A percentile compares a stretch with the other conserved stretches of the same genome.
These are phyloP conservation scores for Acropternis orthonyx DNA, from an alignment of 2,797 vertebrate genomes.

Conservation along the genomic window DNA sequence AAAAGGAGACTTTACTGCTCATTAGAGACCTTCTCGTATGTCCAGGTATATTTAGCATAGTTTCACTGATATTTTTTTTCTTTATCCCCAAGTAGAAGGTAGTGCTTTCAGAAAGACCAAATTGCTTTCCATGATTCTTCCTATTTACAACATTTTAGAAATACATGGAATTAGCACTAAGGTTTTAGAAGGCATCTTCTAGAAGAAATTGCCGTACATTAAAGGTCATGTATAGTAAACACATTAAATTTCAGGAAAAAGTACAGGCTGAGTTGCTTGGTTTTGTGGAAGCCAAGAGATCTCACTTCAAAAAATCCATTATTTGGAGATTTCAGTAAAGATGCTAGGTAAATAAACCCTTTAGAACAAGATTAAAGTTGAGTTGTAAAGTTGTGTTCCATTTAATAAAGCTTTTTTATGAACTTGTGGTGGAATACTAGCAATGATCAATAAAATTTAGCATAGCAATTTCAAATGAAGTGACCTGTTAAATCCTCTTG, in stretches of 20 bases:
- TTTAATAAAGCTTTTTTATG: not conserved
- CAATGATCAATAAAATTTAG: not conserved
- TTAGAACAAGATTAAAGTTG: not conserved
- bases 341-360: not conserved
- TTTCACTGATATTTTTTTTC: not conserved
- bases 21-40: accelerated
- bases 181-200: not conserved
- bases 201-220: not conserved
- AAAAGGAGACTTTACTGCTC: not conserved
- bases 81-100: not conserved
- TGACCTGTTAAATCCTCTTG: not conserved
- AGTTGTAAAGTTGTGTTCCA: not conserved
- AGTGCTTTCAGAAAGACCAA: not conserved
- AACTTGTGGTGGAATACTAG: not conserved
- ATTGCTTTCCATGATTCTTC: not conserved
- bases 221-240: not conserved
- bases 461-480: not conserved
- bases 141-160: not conserved
- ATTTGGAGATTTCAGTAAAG: not conserved
- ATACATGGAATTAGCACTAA: not conserved
- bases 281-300: not conserved
- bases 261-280: not conserved
- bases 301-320: not conserved
- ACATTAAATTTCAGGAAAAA: not conserved
- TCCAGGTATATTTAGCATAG: not conserved